Conservation (phyloP, 53 echinoderm and acorn worm species). For the Holothuria leucospilota region DNA sequence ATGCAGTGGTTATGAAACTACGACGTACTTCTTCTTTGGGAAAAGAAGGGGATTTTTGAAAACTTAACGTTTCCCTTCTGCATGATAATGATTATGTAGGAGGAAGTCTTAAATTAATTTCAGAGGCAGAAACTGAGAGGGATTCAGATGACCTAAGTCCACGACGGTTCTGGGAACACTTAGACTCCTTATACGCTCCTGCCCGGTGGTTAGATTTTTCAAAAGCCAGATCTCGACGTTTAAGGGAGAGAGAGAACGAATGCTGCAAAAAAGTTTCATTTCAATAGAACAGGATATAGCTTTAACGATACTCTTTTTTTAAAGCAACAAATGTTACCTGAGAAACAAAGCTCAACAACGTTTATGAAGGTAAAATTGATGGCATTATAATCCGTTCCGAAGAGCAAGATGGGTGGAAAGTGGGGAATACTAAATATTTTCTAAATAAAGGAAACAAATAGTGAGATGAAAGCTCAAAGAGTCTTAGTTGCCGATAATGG, state of each 20-base stretch:
- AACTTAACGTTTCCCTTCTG: background rate
- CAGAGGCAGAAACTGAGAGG: too few species aligned
- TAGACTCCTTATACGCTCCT: background rate
- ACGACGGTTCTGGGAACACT: background rate
- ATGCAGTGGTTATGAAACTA: background rate
- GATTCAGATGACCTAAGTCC: background rate
- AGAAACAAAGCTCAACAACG: background rate
- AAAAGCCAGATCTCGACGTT: background rate
- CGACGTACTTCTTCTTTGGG: background rate
- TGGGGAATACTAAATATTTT: background rate
- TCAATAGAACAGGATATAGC: background rate
- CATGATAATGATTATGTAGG: background rate
- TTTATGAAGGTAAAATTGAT: background rate
- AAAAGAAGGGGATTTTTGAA: background rate
- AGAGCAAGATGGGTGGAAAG: constrained; percentile 12
- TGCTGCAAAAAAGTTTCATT: background rate
- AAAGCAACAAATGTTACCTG: background rate
- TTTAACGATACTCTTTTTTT: background rate
- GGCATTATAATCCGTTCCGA: background rate
- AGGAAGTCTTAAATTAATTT: background rate
- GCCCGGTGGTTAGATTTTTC: background rate
- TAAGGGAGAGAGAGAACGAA: background rate
- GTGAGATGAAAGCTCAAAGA: background rate
- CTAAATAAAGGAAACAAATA: too few species aligned
- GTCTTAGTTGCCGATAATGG: background rate